Evolutionary conservation across 2,797 vertebrate species (phyloP), one percentile per base, ranked within the genome.

Genomic region (Parauchenoglanis punctatus): DNA sequence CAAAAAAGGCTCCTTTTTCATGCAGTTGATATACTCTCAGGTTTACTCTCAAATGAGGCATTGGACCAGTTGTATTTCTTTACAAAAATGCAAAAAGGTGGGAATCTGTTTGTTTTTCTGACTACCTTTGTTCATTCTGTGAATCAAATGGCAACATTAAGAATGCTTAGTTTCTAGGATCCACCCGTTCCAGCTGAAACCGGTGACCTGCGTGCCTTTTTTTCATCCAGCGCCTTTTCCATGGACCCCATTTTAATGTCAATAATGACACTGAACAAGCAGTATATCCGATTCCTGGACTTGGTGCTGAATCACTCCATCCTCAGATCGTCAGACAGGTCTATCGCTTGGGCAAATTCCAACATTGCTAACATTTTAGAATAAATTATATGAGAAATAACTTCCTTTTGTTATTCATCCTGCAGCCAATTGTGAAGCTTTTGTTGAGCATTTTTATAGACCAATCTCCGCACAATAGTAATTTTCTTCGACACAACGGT

Each of bases 171-270:
- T 2, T 70, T 70, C 49, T 12, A 59, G 0, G 18, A 63, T 67
- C 28, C 73, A 63, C 1, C 5, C 11, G 1, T n/a, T 81, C n/a
- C 63, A 58, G 15, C 68, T 17, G 86, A 85, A 49, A 94, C 68
- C 84, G 94, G 96, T 31, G 95, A 96, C 40, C 91, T 85, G 0
- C 89, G 10, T 49, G 1, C 92, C 87, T 25, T 92, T 75, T 52
- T n/a, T 63, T 44, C 23, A 49, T 49, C 20, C 44, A 6, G 44
- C 17, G 4, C 44, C 4, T 3, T 40, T 70, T 18, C 35, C 1
- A 4, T 25, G 40, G 20, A 73, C 40, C 4, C 52, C 46, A 52
- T 75, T 49, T 20, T 13, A n/a, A 75, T 7, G 70, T 25, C 44
- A 6, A 1, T 25, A 10, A 10, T 73, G 40, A 46, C 70, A 5